Base-by-base conservation (phyloP, 1,140 invertebrate species). In the Drosophila ficusphila region DNA sequence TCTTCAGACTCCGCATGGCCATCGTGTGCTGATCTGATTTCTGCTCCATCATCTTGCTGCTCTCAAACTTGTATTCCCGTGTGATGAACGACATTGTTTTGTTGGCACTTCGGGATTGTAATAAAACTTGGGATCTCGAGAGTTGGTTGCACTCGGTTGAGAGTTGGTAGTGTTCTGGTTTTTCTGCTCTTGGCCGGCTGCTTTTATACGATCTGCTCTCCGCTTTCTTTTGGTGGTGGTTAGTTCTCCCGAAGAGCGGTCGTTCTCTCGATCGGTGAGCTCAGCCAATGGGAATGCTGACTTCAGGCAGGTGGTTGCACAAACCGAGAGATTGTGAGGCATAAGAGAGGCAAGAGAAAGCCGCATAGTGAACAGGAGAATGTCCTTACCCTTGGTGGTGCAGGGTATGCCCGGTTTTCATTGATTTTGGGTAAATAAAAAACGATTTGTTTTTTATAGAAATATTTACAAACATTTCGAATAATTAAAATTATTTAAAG, bases 1-100 rank as follows among this genome's bases (percentile, higher is more conserved):
- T 93, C 76, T 92, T 93, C 70, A 94, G 86, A 85, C 92, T 91
- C 44, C 76, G 81, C 78, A 90, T 88, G 19, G 89, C 86, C 82
- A 86, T 88, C 47, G 75, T 76, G 41, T 77, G 89, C 53, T 90
- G 86, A 85, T 90, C 82, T 76, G 82, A 86, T 74, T 79, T 89
- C 12, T 21, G 82, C 58, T 90, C 71, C 70, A 88, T 79, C 44
- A 52, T 68, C 9, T 47, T 61, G 68, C 72, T 81, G 51, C 48
- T 71, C 44, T 90, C 82, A 75, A 91, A 91, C 79, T 91, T 91
- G 74, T 91, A 91, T 90, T 91, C 88, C 64, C 83, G 90, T 41
- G 78, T 78, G 44, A 90, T 83, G 71, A 91, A 91, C 48, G 86
- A 85, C 90, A 91, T 91, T 49, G 48, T 69, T n/a, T n/a, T n/a